Evolutionary conservation across 2,888 invertebrate species (phyloP), one percentile per base, ranked within the genome.

Genomic region (Keiferia lycopersicella): DNA sequence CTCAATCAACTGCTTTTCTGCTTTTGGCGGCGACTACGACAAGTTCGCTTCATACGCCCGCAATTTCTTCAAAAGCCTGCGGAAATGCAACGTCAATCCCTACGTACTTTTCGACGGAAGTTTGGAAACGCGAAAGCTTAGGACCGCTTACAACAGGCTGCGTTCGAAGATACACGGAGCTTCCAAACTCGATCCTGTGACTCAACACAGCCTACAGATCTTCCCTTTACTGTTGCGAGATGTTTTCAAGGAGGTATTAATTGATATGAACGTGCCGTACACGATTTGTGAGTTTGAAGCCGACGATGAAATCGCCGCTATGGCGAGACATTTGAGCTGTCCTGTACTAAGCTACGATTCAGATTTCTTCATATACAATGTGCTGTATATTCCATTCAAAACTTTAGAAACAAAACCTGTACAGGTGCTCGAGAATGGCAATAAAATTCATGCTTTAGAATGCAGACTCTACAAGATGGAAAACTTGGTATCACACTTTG

Each of bases 331-430:
- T 64, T 87, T 97, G 1, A 91, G 95, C 48, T 98, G 97, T 74
- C 98, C 98, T 0, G 95, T 99, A 1, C 82, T 99, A 3, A 98
- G 98, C 76, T 96, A 96, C 72, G 99, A 99, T 85, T 98, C 98
- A 0, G 99, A 99, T 87, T 99, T 98, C 86, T 98, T 95, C 77
- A 95, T 99, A 69, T 97, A 96, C 83, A 96, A 96, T 85, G 94
- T 97, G 0, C 85, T 93, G 1, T 98, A 97, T 72, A 95, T 99
- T 69, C 96, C 97, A 0, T 94, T 96, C 69, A 91, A 94, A 38
- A 94, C 94, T 26, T 77, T 96, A 12, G 93, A 94, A 4, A 82
- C 92, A 7, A 92, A 92, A 78, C 82, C 88, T 7, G 81, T 74
- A 53, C 71, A 71, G 0, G 68, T 83, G 41, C 78, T 80, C 22